A percentile compares a stretch with the other conserved stretches of the same genome.
Conservation (phyloP, 2,888 invertebrate genomes). For the Arge pagana region DNA sequence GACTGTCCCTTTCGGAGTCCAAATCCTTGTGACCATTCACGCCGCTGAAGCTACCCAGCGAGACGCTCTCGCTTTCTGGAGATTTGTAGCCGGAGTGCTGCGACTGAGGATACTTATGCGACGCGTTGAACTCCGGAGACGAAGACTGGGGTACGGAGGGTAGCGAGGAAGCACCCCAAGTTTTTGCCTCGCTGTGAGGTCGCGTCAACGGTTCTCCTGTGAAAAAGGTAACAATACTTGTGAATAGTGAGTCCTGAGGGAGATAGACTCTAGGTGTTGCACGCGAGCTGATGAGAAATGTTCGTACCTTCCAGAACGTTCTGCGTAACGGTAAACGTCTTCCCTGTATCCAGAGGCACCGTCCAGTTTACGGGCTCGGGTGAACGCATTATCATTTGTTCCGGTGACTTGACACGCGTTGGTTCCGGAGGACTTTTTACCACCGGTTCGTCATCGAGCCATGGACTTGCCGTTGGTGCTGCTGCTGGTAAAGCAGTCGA, state of each 20-base stretch:
- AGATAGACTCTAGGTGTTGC: background rate
- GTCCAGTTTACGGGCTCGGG: conserved; percentile 96
- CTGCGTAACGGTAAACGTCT: conserved; percentile 91
- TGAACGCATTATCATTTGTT: conserved; percentile 89
- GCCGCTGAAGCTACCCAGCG: conserved; percentile 52
- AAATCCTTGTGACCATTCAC: conserved; percentile 54
- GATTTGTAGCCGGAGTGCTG: conserved; percentile 56
- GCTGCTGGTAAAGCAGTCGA: conserved; percentile 60
- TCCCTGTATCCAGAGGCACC: conserved; percentile 90
- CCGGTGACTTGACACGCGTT: conserved; percentile 90
- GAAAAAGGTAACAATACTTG: background rate
- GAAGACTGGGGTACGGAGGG: conserved; percentile 71
- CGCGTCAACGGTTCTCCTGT: conserved; percentile 79
- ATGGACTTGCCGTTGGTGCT: conserved; percentile 60
- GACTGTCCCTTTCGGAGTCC: conserved; percentile 53
- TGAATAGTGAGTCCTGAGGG: conserved; percentile 1
- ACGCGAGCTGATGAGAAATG: conserved; percentile 2
- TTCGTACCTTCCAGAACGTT: conserved; percentile 78
- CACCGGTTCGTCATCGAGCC: conserved; percentile 68
- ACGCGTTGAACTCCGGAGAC: conserved; percentile 68
- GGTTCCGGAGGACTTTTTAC: conserved; percentile 93
- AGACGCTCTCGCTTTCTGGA: conserved; percentile 56
- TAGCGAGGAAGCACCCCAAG: conserved; percentile 69
- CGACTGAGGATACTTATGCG: conserved; percentile 54
- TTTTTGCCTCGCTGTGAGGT: conserved; percentile 87